Base-by-base conservation (phyloP, 2,113 vertebrate genomes). In the Chloebia gouldiae region DNA sequence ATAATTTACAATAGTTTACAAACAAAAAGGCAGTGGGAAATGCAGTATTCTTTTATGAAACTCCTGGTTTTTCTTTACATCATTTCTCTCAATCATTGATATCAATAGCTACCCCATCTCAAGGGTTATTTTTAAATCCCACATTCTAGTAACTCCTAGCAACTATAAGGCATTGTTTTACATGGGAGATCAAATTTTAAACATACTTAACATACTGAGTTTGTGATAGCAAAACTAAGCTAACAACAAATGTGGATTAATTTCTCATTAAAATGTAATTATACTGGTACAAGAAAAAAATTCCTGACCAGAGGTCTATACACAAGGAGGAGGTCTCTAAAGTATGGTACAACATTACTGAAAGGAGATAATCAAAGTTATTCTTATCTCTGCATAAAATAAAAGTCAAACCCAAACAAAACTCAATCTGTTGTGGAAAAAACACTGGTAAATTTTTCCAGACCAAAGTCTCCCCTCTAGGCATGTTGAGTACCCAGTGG, bases 161-260 rank as follows among this genome's bases (percentile, higher is more conserved):
- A 86, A 60, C 3, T 13, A 24, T 30, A 94, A 91, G 82, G 80
- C 19, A 81, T 47, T 95, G 56, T 15, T 80, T 5, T 47, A 59
- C 40, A 64, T 16, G 40, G 54, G 49, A n/a, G 33, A 82, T 82
- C 69, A 92, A 71, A 87, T 86, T 94, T 81, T 93, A 64, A 75
- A 72, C 28, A 39, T 24, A 51, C 8, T 44, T 77, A 68, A 71
- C 13, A 50, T 53, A 57, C 7, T 47, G 33, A 64, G 30, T 69
- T 78, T 65, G 21, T 51, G 35, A 71, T 24, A 72, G 44, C 17
- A 78, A 92, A 97, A 51, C 33, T 53, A 93, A 92, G 40, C 84
- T 87, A 95, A 57, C 13, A 40, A 70, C 50, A 78, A 28, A 21
- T 85, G 40, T 63, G 59, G 28, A 68, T 51, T 5, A 60, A 40